Evolutionary conservation across 2,113 vertebrate genomes (phyloP).

Genomic region (Ifrita kowaldi): DNA sequence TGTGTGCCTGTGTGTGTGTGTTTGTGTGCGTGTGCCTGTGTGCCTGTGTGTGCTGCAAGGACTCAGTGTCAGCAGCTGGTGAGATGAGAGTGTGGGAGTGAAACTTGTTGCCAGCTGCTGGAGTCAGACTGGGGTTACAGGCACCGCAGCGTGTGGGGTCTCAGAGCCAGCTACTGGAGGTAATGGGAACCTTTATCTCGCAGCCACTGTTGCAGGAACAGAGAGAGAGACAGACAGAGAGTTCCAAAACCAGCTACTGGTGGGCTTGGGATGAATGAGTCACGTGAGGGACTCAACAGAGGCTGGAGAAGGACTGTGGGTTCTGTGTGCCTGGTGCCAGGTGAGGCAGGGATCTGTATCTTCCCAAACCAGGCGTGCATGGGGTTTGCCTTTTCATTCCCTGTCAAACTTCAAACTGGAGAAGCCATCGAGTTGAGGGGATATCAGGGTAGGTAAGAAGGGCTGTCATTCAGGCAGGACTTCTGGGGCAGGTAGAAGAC

Average conservation of each 20-base stretch:
- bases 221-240: background rate
- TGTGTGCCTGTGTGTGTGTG: too few relatives aligned
- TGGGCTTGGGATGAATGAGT: background rate
- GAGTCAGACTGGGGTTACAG: background rate
- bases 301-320: fast-evolving
- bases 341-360: fast-evolving
- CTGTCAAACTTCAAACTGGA: background rate
- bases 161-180: background rate
- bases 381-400: background rate
- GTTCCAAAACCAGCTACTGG: background rate
- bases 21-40: too few relatives aligned
- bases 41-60: background rate
- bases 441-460: background rate
- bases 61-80: background rate
- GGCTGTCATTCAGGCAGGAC: fast-evolving
- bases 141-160: background rate
- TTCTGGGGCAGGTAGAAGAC: background rate
- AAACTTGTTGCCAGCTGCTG: background rate
- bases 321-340: fast-evolving
- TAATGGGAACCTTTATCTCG: background rate
- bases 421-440: fast-evolving
- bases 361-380: fast-evolving
- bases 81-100: background rate
- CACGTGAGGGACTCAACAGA: background rate
- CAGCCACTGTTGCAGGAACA: background rate